Evolutionary conservation across 2,797 vertebrate species (phyloP), one percentile per base, ranked within the genome.

Genomic region (Melanotaenia boesemani): DNA sequence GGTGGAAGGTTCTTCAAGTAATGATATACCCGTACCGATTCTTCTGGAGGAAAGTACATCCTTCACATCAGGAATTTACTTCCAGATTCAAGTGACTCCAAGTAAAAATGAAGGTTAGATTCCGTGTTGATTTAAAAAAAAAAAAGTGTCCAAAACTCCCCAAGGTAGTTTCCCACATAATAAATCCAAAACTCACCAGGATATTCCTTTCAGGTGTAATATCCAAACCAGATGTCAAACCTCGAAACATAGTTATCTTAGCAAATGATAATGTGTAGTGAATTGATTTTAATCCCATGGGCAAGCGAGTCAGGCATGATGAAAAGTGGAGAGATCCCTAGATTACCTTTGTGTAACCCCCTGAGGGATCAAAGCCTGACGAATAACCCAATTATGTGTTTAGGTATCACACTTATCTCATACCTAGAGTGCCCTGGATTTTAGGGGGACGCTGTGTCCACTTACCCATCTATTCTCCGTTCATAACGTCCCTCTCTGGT

Each of bases 391-490:
- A 95, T 95, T 94, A 97, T 96, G 95, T 96, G 96, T 93, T 91
- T 85, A 85, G 86, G 90, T 90, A 89, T 90, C 90, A 93, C 72
- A 88, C 75, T 87, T 90, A 92, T 93, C 91, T 92, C 89, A 94
- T 90, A 94, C 83, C 84, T 93, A 94, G 95, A 96, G 95, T 96
- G 96, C 97, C 91, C 95, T 96, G 96, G 95, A 96, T 96, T 90
- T 91, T 78, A 95, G 92, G 95, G 91, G 93, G 95, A 97, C 97
- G 96, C 96, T 95, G 95, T 96, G 96, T 97, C 95, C 97, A 99
- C 98, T 99, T 99, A 99, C 98, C 98, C 98, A 97, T 99, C 98
- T 94, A 98, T 96, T 99, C 97, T 99, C 95, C 98, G 97, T 95
- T 99, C 98, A 99, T 99, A 99, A 95, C 98, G 98, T 96, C 98